A percentile compares a stretch with the other conserved stretches of the same genome.
Conservation (phyloP, 2,888 invertebrate genomes). For the Caenorhabditis becei region DNA sequence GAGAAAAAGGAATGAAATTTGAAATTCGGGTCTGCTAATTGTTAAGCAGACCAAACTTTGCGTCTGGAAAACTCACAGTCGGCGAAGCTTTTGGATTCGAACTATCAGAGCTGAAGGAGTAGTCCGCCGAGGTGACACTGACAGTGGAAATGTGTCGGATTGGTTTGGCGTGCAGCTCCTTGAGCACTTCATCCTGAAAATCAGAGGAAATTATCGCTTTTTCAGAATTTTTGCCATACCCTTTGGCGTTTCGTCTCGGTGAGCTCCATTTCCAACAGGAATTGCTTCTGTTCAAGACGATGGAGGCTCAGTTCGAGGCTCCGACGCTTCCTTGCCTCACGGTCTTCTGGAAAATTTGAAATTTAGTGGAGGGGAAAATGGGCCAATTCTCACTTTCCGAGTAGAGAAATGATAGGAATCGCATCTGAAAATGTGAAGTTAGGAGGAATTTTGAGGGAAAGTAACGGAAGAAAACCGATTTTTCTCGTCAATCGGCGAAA, state of each 20-base stretch:
- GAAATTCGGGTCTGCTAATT: too few relatives aligned
- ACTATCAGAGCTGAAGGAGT: slow-evolving; percentile 37
- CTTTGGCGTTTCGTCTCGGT: slow-evolving; percentile 42
- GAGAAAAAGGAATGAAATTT: too few relatives aligned
- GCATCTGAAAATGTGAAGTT: slow-evolving; percentile 28
- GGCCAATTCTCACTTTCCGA: slow-evolving; percentile 42
- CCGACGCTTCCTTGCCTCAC: slow-evolving; percentile 46
- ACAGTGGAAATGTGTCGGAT: slow-evolving; percentile 50
- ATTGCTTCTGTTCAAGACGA: slow-evolving; percentile 52
- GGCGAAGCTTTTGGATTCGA: slow-evolving; percentile 9
- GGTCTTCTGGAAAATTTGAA: slow-evolving; percentile 40
- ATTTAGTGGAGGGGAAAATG: background rate
- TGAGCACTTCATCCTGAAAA: slow-evolving; percentile 47
- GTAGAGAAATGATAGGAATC: slow-evolving; percentile 54
- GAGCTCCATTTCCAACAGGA: slow-evolving; percentile 59
- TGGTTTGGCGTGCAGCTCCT: slow-evolving; percentile 46
- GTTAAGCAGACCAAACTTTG: too few relatives aligned
- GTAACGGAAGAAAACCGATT: background rate
- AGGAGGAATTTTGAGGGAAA: background rate
- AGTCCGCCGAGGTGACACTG: slow-evolving; percentile 42
- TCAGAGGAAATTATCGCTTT: background rate
- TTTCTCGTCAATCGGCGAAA: too few relatives aligned
- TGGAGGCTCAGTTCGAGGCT: slow-evolving; percentile 50
- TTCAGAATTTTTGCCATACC: slow-evolving; percentile 10
- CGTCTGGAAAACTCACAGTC: too few relatives aligned